Evolutionary conservation across 2,113 vertebrate genomes (phyloP), one percentile per base, ranked within the genome.

Genomic region (Psammodynastes pulverulentus): DNA sequence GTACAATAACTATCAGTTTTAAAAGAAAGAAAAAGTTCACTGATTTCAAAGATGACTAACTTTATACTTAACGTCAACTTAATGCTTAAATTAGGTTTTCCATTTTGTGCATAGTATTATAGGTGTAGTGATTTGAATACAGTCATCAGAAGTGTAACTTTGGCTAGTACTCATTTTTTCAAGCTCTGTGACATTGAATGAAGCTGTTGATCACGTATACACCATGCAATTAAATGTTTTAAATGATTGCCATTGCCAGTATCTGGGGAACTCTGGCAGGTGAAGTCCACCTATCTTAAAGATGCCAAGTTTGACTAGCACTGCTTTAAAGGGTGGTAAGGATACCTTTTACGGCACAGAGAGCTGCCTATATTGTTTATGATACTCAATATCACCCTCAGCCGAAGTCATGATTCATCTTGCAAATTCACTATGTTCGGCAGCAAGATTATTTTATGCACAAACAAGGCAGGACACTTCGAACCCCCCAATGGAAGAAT

Each of bases 171-270:
- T 72, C 54, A 12, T 9, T 89, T 56, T 88, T 29, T 89, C 62
- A 53, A 84, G 79, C 88, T 84, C 43, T 29, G 52, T 86, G 86
- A 86, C 79, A 51, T 62, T 58, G 89, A 89, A 92, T 89, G 45
- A 89, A 92, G 72, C 52, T 4, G 15, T 89, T 92, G 72, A 87
- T 89, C 84, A 92, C 89, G 89, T 85, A 79, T 85, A 29, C 43
- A 51, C 53, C 49, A 89, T 46, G 34, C 88, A 92, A 86, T 92
- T 92, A 86, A 92, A 89, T 24, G 26, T 92, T 85, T 89, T 92
- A 79, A 89, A 92, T 92, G 85, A 89, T 89, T 89, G 91, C 10
- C 87, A 62, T 3, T 89, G 46, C 91, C 89, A 92, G 86, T 67
- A 13, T 67, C 34, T 39, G 34, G 17, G 34, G 2, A 21, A 79